Conservation (phyloP, 2,113 vertebrate genomes). For the Oceanodroma tethys region DNA sequence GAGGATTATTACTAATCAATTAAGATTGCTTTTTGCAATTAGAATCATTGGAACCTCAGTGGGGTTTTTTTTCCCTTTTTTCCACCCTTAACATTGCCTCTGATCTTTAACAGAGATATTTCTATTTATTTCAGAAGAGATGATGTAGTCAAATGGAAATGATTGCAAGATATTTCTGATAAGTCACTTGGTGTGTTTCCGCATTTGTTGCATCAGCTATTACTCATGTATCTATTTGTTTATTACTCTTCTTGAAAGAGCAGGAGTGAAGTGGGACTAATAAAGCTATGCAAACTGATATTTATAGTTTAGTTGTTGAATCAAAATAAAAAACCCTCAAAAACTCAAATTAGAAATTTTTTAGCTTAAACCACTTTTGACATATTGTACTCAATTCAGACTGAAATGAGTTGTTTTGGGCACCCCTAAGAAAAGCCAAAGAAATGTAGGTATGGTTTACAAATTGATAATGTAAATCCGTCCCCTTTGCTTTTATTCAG, state of each 20-base stretch:
- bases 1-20: not conserved
- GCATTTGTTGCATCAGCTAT: not conserved
- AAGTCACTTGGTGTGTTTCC: not conserved
- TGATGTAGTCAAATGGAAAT: not conserved
- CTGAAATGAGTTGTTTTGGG: not conserved
- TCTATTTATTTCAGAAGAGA: not conserved
- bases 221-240: not conserved
- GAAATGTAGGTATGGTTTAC: not conserved
- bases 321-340: not conserved
- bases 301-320: not conserved
- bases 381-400: not conserved
- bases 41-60: not conserved
- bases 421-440: not conserved
- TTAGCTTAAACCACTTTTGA: not conserved
- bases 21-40: not conserved
- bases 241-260: not conserved
- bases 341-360: not conserved
- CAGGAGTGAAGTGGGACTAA: not conserved
- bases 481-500: not conserved
- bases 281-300: not conserved
- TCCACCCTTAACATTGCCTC: not conserved
- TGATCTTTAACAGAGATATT: not conserved
- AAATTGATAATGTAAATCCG: not conserved
- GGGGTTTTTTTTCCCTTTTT: accelerated
- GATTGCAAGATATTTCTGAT: conserved; percentile 2